A percentile compares a stretch with the other conserved stretches of the same genome.
Conservation (phyloP, 2,888 invertebrate genomes). For the Acheta domesticus region DNA sequence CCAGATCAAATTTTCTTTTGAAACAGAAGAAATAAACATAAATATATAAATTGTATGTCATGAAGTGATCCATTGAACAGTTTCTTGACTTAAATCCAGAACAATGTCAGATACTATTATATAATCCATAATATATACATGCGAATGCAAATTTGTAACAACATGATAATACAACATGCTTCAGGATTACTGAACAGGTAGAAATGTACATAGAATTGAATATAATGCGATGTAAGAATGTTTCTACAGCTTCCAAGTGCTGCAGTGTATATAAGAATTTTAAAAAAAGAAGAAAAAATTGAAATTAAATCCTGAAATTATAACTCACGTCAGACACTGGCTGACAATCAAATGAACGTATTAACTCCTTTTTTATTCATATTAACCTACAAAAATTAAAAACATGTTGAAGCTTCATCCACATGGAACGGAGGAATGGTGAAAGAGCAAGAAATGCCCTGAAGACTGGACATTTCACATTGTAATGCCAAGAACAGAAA, state of each 20-base stretch:
- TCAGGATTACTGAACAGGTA: background rate
- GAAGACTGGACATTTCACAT: background rate
- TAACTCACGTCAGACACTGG: too few relatives aligned
- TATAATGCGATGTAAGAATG: background rate
- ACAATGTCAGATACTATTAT: background rate
- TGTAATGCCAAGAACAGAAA: too few relatives aligned
- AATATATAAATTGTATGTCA: too few relatives aligned
- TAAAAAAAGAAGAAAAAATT: background rate
- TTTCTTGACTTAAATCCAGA: background rate
- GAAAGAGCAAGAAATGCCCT: slow-evolving; percentile 9
- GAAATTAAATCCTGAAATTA: too few relatives aligned
- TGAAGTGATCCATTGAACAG: too few relatives aligned
- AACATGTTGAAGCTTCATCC: background rate
- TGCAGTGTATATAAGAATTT: background rate
- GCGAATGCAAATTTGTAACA: background rate
- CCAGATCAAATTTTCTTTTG: too few relatives aligned
- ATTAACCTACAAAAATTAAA: too few relatives aligned
- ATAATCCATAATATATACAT: slow-evolving; percentile 19
- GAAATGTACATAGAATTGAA: background rate
- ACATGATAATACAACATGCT: slow-evolving; percentile 18
- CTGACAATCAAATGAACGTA: too few relatives aligned
- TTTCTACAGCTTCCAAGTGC: background rate
- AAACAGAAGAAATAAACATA: too few relatives aligned
- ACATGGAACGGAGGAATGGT: background rate
- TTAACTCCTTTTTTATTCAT: too few relatives aligned